These are phyloP conservation scores for Synergus laeviventris DNA, from an alignment of 2,888 invertebrate genomes.

Conservation along the genomic window DNA sequence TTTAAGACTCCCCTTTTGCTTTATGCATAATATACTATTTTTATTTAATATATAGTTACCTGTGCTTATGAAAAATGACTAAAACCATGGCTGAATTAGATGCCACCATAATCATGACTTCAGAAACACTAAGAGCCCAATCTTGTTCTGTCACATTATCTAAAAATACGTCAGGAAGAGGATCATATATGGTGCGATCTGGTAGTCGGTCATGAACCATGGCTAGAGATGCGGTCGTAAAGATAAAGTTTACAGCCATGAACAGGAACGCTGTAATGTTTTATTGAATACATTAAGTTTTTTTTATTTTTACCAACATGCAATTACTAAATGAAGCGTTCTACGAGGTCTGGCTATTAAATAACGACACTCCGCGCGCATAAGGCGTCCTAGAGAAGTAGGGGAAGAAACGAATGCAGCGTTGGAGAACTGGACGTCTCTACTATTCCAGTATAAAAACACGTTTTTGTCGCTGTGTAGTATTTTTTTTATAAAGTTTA, in stretches of 20 bases:
- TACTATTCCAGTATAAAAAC: no score
- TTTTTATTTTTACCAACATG: background rate
- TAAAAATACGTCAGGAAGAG: slow-evolving; percentile 90
- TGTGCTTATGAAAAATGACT: slow-evolving; percentile 90
- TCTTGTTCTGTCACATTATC: slow-evolving; percentile 85
- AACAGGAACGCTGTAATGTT: slow-evolving; percentile 79
- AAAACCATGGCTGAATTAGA: slow-evolving; percentile 87
- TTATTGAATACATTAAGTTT: slow-evolving; percentile 23
- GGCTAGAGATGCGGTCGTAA: slow-evolving; percentile 86
- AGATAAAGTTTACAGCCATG: slow-evolving; percentile 80
- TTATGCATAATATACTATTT: background rate
- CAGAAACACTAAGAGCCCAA: slow-evolving; percentile 90
- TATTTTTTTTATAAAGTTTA: no score
- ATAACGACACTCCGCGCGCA: no score
- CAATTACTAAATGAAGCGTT: no score
- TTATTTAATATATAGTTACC: slow-evolving; percentile 75
- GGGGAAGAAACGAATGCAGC: no score
- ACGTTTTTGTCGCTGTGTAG: no score
- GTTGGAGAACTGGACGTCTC: no score
- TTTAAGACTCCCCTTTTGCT: no score
- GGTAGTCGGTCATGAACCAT: slow-evolving; percentile 93
- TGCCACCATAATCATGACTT: slow-evolving; percentile 90
- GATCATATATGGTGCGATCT: slow-evolving; percentile 83
- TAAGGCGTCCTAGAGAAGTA: no score
- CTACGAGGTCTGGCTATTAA: no score